Conservation (phyloP, 2,888 invertebrate species). For the Blastobasis adustella region DNA sequence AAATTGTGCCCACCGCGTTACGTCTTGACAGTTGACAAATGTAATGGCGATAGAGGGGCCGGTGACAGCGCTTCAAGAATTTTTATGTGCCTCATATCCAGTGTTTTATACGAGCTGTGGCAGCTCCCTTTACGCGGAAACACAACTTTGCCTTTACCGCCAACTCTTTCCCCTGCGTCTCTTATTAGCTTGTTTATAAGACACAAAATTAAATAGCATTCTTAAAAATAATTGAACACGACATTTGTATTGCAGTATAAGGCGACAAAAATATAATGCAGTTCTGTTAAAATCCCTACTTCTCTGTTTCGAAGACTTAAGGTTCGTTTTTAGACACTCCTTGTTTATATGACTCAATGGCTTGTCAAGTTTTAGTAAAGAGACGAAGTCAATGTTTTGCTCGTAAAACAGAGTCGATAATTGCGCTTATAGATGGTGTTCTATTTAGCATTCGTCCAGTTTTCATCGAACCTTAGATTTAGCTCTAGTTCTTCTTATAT, state of each 20-base stretch:
- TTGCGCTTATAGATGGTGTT: constrained; percentile 56
- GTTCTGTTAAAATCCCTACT: background rate
- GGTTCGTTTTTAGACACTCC: constrained; percentile 9
- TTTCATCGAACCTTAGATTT: too few relatives aligned
- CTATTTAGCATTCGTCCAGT: constrained; percentile 37
- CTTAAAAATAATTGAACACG: background rate
- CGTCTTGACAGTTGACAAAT: constrained; percentile 71
- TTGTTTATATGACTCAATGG: background rate
- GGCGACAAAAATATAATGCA: background rate
- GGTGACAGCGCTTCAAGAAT: constrained; percentile 65
- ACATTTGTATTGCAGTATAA: background rate
- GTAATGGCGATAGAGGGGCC: constrained; percentile 63
- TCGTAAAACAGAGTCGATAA: constrained; percentile 60
- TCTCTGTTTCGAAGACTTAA: constrained; percentile 4
- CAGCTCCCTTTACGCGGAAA: constrained; percentile 50
- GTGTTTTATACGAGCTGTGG: constrained; percentile 63
- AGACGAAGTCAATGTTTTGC: constrained; percentile 52
- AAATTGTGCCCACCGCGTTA: constrained; percentile 65
- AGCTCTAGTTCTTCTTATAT: too few relatives aligned
- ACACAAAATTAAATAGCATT: constrained; percentile 10
- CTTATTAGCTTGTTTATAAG: constrained; percentile 11
- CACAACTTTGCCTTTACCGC: constrained; percentile 21
- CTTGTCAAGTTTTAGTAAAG: too few relatives aligned
- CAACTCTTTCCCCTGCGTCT: background rate
- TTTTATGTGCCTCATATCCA: constrained; percentile 71